Evolutionary conservation across 2,888 invertebrate species (phyloP), one percentile per base, ranked within the genome.

Genomic region (Amblyteles armatorius): DNA sequence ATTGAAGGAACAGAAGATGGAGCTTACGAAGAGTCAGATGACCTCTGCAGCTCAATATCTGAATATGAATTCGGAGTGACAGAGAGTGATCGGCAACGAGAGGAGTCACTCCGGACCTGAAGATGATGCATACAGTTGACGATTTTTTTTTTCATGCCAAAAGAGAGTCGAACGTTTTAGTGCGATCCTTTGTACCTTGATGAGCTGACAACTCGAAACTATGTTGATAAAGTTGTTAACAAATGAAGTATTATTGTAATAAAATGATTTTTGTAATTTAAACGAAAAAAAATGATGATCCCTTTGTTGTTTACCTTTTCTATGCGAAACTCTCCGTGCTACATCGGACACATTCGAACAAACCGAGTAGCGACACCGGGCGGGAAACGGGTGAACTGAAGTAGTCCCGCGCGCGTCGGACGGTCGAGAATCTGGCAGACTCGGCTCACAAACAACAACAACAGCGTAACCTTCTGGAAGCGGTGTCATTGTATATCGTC

Each of bases 1-100:
- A 57, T 11, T 92, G 29, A 90, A 92, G 72, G 92, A 92, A 73
- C 89, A 89, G 19, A 90, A 92, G 71, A 79, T 92, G 68, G 90
- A 90, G 52, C 48, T 91, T 50, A 86, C 89, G 60, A 91, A 89
- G 68, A 84, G 76, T 52, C 88, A 90, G 79, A 87, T 91, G 11
- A 73, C 89, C 4, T 89, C 90, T 5, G 88, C 90, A 1, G 89
- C 89, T 3, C 89, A 90, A 44, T 76, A 52, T 33, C 36, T 77
- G 22, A 60, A 72, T 40, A 65, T 82, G 26, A 67, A 67, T 33
- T 48, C 48, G 55, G 50, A 79, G 7, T 80, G 72, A 83, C 40
- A 1, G 9, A 6, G 33, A 33, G 29, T 6, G 16, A 69, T 5
- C 3, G 26, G 48, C 33, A 36, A 50, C 48, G 26, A 19, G 19